Percentiles rank a stretch among this genome's conserved stretches.
These are phyloP conservation scores for Hyles vespertilio DNA, from an alignment of 1,140 invertebrate genomes.

Conservation along the genomic window DNA sequence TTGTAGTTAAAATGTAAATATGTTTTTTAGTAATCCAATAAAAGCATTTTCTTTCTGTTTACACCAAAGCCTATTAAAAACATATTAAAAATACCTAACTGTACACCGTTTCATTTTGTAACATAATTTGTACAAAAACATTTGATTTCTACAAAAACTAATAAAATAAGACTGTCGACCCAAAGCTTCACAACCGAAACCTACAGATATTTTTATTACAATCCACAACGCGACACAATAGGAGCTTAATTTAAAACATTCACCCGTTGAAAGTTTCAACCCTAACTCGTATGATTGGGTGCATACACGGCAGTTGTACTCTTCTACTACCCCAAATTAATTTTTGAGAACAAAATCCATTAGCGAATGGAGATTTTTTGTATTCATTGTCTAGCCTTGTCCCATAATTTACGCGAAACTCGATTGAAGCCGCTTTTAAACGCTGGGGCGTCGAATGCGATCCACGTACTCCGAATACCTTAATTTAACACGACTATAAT, in stretches of 20 bases:
- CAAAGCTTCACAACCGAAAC: no score
- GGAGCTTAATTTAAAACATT: slow-evolving; percentile 2
- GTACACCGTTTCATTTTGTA: no score
- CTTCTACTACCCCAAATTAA: slow-evolving; percentile 64
- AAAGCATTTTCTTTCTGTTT: no score
- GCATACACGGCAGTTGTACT: slow-evolving; percentile 57
- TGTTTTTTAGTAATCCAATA: no score
- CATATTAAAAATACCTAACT: no score
- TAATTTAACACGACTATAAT: not conserved
- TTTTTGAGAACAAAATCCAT: slow-evolving; percentile 73
- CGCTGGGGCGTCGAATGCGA: slow-evolving; percentile 59
- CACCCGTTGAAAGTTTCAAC: slow-evolving; percentile 23
- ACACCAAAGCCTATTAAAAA: no score
- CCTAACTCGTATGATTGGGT: slow-evolving; percentile 55
- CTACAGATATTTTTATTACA: no score
- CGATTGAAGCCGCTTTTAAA: slow-evolving; percentile 62
- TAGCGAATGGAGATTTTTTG: slow-evolving; percentile 68
- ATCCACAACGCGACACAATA: not conserved
- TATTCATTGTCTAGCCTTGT: slow-evolving; percentile 63
- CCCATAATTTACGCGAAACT: slow-evolving; percentile 70
- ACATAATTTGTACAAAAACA: no score
- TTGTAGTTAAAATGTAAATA: no score
- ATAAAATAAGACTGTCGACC: no score
- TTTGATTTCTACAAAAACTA: no score
- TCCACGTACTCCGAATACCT: slow-evolving; percentile 2